phyloP scores from a whole-genome alignment of 2,113 vertebrate genomes.

The Eurypyga helias region DNA sequence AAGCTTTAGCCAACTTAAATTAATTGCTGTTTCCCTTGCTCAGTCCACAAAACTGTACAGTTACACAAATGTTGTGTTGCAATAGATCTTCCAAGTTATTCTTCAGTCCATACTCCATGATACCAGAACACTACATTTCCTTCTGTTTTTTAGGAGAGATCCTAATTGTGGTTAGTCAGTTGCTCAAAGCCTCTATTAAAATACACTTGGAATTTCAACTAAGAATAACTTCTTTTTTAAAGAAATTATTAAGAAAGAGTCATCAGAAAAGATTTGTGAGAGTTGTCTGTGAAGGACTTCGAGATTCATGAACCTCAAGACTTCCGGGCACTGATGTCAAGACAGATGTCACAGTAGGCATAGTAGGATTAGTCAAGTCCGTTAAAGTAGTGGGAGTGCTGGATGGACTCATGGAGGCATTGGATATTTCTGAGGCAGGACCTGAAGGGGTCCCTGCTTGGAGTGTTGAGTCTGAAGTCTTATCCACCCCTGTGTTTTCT shows the following conservation, averaged over 20 bases:
- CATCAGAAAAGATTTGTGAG: conserved; percentile 99
- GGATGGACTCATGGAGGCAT: conserved; percentile 96
- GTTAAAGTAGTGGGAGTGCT: conserved; percentile 97
- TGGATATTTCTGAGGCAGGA: conserved; percentile 96
- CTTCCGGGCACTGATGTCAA: conserved; percentile 90
- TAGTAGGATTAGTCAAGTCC: conserved; percentile 97
- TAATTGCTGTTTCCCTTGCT: conserved; percentile 87
- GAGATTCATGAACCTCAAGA: conserved; percentile 93
- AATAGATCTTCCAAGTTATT: conserved; percentile 83
- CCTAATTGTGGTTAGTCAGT: conserved; percentile 85
- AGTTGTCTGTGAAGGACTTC: conserved; percentile 96
- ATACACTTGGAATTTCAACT: conserved; percentile 88
- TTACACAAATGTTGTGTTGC: conserved; percentile 96
- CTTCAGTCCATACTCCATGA: conserved; percentile 80
- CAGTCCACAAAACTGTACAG: conserved; percentile 92
- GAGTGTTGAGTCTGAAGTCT: conserved; percentile 89
- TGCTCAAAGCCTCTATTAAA: conserved; percentile 91
- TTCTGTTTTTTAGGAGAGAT: conserved; percentile 81
- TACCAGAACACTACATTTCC: conserved; percentile 80
- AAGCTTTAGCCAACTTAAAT: conserved; percentile 91
- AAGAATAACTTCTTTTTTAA: conserved; percentile 86
- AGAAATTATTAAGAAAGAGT: conserved; percentile 78
- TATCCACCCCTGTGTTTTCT: conserved; percentile 96
- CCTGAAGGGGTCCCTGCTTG: conserved; percentile 94
- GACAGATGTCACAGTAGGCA: conserved; percentile 97